A percentile compares a stretch with the other conserved stretches of the same genome.
Evolutionary conservation across 2,888 invertebrate species (phyloP).

Genomic region (Agriopis leucophaearia): DNA sequence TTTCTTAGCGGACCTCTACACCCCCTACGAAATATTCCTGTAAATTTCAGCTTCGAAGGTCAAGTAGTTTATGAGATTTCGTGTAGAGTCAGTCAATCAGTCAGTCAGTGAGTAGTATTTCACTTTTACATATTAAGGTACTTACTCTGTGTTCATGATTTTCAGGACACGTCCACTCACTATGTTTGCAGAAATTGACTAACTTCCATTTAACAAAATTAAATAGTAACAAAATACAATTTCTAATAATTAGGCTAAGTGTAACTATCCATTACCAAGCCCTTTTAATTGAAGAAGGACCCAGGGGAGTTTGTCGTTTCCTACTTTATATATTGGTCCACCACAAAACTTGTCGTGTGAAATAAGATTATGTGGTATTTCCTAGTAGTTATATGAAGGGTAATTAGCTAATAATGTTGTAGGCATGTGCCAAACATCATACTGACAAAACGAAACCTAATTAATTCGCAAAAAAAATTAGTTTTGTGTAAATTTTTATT

Average conservation of each 20-base stretch:
- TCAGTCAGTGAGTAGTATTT: too few relatives aligned
- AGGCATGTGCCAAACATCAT: too few relatives aligned
- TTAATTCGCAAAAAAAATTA: too few relatives aligned
- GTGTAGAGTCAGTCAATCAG: neutral
- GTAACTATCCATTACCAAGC: conserved; percentile 6
- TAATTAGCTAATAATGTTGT: too few relatives aligned
- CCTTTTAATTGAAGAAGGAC: conserved; percentile 10
- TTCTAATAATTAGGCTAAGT: conserved; percentile 15
- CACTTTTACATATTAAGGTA: neutral
- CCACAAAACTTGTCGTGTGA: too few relatives aligned
- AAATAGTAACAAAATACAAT: neutral
- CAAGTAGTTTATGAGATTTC: neutral
- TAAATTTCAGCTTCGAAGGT: too few relatives aligned
- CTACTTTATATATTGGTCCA: neutral
- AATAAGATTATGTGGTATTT: too few relatives aligned
- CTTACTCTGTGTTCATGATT: conserved; percentile 12
- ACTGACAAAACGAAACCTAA: too few relatives aligned
- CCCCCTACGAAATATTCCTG: too few relatives aligned
- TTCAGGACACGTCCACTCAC: conserved; percentile 7
- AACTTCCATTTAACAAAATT: neutral
- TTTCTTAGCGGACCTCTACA: too few relatives aligned
- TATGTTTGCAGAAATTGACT: conserved; percentile 1
- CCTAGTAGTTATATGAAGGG: too few relatives aligned
- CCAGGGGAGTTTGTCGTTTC: neutral
- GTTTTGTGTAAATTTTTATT: too few relatives aligned